Evolutionary conservation across 2,797 vertebrate species (phyloP), one percentile per base, ranked within the genome.

Genomic region (Psittacula echo): DNA sequence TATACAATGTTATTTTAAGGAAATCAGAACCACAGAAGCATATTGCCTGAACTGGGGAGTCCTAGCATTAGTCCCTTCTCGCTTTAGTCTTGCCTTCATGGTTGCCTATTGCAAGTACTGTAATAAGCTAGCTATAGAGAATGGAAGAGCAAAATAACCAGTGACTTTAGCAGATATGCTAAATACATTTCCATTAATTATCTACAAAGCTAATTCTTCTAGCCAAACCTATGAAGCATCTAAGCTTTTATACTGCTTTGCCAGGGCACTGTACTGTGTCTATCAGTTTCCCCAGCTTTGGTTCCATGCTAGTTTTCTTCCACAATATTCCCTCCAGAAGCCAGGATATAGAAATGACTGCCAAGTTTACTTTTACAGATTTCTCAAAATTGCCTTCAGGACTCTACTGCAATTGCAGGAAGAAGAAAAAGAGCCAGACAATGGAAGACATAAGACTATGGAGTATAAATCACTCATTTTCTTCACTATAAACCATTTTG

Each of bases 141-240:
- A 88, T 17, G 42, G 18, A 84, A 81, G 17, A 73, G 16, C 14
- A 88, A 74, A 84, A 27, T n/a, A 74, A 86, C 27, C 26, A 34
- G 32, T 74, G 60, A 67, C 54, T 93, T 85, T 48, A 89, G 19
- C 22, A 90, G 65, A 71, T 77, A 84, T 26, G 34, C 39, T 73
- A 90, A 94, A 85, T 74, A 50, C 42, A 62, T 84, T 94, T 87
- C 58, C 71, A 65, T 90, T 85, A 41, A 67, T 94, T 94, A 90
- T 50, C 67, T 72, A 32, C 61, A 54, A 82, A 88, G 47, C 32
- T 74, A 50, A 61, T 90, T 91, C 62, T 89, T 89, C 71, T 79
- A 94, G 82, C 64, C 67, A 94, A 76, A 79, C 22, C 56, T 71
- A 18, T 87, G 64, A 90, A 91, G 29, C 71, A 61, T 41, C 29